Percentiles rank a stretch among this genome's conserved stretches.
These are phyloP conservation scores for Sisor rabdophorus DNA, from an alignment of 2,113 vertebrate genomes.

Conservation along the genomic window DNA sequence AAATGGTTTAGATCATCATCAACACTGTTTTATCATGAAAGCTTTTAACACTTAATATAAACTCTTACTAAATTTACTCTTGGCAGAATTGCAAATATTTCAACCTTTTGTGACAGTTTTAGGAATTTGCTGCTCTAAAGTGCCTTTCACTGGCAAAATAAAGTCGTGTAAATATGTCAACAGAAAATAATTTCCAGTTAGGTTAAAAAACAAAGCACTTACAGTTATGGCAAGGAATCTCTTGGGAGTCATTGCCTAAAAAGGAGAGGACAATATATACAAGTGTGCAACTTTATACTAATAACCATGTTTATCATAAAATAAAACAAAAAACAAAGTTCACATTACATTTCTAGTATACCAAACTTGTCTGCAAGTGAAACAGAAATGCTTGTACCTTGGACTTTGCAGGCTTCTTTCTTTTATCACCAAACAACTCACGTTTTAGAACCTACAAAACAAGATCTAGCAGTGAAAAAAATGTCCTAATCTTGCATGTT, in stretches of 20 bases:
- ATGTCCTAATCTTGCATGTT: background rate
- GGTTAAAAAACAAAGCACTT: conserved; percentile 44
- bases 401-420: conserved; percentile 85
- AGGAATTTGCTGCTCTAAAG: too few relatives aligned
- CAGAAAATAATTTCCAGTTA: background rate
- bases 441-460: conserved; percentile 80
- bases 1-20: too few relatives aligned
- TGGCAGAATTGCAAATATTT: background rate
- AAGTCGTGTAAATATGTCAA: background rate
- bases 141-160: background rate
- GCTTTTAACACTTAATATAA: background rate
- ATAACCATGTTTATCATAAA: background rate
- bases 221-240: conserved; percentile 89
- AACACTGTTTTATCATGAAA: too few relatives aligned
- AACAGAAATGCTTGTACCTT: conserved; percentile 72
- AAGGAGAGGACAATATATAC: conserved; percentile 34
- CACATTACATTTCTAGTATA: background rate
- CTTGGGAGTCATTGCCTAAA: conserved; percentile 91
- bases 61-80: background rate
- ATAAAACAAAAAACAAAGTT: background rate
- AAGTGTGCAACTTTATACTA: background rate
- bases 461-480: background rate
- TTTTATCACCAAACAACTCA: conserved; percentile 80
- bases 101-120: too few relatives aligned
- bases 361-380: background rate